Base-by-base conservation (phyloP, 1,140 invertebrate genomes). In the Micrasema longulum region DNA sequence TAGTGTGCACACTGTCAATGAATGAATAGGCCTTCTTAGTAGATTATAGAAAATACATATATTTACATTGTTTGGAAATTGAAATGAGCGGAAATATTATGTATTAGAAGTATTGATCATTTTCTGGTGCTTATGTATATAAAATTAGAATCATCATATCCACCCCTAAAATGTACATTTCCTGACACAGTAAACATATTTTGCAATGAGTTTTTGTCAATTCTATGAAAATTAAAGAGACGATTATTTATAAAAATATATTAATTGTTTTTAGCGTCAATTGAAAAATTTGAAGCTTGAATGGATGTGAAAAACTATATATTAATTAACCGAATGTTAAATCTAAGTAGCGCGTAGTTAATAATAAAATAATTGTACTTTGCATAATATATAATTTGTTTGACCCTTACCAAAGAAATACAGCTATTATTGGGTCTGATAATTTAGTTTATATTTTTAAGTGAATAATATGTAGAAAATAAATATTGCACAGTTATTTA, bases 101-200 rank as follows among this genome's bases (percentile, higher is more conserved):
- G 36, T 36, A 22, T 67, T 69, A 72, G 73, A 41, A 63, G 70
- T 69, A 75, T 72, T 22, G 50, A 69, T 45, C 47, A 70, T 72
- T 71, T 72, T 66, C n/a, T 75, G 74, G 74, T 75, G 74, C 74
- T 75, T 75, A 53, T 71, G 67, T 68, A 60, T 63, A 69, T 69
- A 68, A 41, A 38, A 68, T 12, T 60, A 60, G 62, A 38, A 48
- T 67, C 23, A 5, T 55, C 23, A 38, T 35, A 66, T 69, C 36
- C 38, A 45, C 23, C 41, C 38, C 16, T 36, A 20, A 9, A 31
- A 7, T 22, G 12, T 52, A 12, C 31, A 48, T 20, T 20, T 9
- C 18, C 47, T 48, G 47, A 31, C 26, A 31, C 7, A 31, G 26
- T 31, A 31, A 31, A 31, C 26, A 31, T 31, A 31, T 31, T 31